Evolutionary conservation across 2,113 vertebrate genomes (phyloP).

Genomic region (Ceuthmochares aereus): DNA sequence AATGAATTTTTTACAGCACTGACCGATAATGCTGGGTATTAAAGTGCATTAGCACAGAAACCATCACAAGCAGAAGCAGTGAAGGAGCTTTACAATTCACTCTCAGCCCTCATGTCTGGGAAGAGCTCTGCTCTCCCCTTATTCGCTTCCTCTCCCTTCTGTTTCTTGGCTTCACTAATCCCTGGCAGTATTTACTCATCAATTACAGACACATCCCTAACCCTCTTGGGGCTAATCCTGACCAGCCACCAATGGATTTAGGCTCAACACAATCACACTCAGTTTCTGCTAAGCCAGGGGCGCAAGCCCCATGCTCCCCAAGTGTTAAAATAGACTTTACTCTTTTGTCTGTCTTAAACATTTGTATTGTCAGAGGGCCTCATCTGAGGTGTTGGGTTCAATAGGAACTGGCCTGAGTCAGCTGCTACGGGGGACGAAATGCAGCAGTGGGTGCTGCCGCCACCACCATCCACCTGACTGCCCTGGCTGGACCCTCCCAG

Average conservation of each 20-base stretch:
- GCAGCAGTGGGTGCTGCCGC: too few species aligned
- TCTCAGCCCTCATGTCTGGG: background rate
- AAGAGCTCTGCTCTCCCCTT: background rate
- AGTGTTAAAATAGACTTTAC: too few species aligned
- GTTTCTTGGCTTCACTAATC: background rate
- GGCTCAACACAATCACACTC: background rate
- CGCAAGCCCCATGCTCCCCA: too few species aligned
- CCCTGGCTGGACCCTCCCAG: too few species aligned
- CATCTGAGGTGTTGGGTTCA: too few species aligned
- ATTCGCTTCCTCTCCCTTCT: background rate
- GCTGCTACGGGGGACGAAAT: too few species aligned
- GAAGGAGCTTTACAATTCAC: background rate
- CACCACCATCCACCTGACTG: too few species aligned
- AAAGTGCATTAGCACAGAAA: background rate
- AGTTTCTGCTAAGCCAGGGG: background rate
- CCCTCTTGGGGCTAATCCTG: background rate
- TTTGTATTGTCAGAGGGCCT: too few species aligned
- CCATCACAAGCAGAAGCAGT: background rate
- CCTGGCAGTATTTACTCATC: background rate
- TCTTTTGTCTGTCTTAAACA: too few species aligned
- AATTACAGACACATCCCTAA: background rate
- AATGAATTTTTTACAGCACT: background rate
- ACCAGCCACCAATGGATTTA: background rate
- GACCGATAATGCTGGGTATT: background rate
- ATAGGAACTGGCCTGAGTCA: too few species aligned